Percentiles rank a stretch among this genome's conserved stretches.
Conservation (phyloP, 2,113 vertebrate genomes). For the Fregetta grallaria region DNA sequence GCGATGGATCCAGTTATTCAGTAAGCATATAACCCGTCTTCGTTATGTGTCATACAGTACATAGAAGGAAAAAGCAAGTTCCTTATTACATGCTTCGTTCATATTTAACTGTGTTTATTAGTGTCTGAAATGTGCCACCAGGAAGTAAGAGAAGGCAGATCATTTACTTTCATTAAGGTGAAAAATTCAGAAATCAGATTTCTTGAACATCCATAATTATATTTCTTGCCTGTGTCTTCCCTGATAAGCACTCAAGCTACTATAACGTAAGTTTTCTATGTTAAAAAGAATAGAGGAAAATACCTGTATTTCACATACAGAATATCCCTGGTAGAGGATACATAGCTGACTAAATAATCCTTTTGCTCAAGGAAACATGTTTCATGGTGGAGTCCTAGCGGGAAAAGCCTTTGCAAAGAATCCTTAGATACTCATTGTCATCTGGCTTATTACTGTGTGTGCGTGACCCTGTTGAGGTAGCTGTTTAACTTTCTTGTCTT, state of each 20-base stretch:
- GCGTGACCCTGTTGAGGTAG: not conserved
- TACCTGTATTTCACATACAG: rapidly evolving
- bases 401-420: not conserved
- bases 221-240: not conserved
- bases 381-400: not conserved
- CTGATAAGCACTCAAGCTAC: not conserved
- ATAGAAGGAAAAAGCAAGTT: rapidly evolving
- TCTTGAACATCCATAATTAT: rapidly evolving
- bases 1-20: constrained; percentile 88
- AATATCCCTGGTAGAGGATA: not conserved
- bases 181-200: not conserved
- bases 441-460: not conserved
- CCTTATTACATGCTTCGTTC: not conserved
- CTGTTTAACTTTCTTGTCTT: not conserved
- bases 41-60: rapidly evolving
- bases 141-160: not conserved
- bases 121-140: not conserved
- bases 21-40: constrained; percentile 60
- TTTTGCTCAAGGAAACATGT: not conserved
- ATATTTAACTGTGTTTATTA: not conserved
- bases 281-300: not conserved
- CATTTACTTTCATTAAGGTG: not conserved
- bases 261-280: not conserved
- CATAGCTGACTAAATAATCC: not conserved
- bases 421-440: rapidly evolving